These are phyloP conservation scores for Tiliacea citrago DNA, from an alignment of 2,888 invertebrate genomes.

Conservation along the genomic window DNA sequence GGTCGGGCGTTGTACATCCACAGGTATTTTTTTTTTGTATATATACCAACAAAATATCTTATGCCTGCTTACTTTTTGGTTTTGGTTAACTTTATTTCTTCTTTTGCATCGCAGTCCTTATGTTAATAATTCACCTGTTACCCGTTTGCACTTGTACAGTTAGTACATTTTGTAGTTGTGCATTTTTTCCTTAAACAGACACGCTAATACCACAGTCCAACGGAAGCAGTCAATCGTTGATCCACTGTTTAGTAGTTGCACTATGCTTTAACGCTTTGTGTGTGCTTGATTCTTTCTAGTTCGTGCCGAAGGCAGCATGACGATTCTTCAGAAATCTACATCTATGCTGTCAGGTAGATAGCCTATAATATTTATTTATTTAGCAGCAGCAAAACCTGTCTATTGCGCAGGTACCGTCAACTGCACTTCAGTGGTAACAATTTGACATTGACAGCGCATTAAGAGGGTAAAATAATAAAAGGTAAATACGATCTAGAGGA, in stretches of 20 bases:
- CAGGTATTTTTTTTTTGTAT: constrained; percentile 24
- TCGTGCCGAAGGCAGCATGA: constrained; percentile 34
- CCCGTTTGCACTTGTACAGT: not conserved
- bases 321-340: constrained; percentile 49
- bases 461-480: too few relatives aligned
- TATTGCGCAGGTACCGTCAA: not conserved
- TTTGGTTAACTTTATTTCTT: constrained; percentile 1
- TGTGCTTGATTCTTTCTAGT: constrained; percentile 49
- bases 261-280: constrained; percentile 35
- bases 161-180: constrained; percentile 5
- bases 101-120: not conserved
- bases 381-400: not conserved
- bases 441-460: not conserved
- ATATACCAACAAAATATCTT: not conserved
- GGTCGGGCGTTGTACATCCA: constrained; percentile 3
- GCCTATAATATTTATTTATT: constrained; percentile 10
- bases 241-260: constrained; percentile 23
- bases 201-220: constrained; percentile 13
- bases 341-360: constrained; percentile 49
- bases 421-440: not conserved
- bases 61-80: constrained; percentile 30
- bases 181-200: not conserved
- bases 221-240: constrained; percentile 11
- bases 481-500: too few relatives aligned
- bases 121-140: constrained; percentile 10